Conservation (phyloP, 2,797 vertebrate genomes). For the Gila robusta region DNA sequence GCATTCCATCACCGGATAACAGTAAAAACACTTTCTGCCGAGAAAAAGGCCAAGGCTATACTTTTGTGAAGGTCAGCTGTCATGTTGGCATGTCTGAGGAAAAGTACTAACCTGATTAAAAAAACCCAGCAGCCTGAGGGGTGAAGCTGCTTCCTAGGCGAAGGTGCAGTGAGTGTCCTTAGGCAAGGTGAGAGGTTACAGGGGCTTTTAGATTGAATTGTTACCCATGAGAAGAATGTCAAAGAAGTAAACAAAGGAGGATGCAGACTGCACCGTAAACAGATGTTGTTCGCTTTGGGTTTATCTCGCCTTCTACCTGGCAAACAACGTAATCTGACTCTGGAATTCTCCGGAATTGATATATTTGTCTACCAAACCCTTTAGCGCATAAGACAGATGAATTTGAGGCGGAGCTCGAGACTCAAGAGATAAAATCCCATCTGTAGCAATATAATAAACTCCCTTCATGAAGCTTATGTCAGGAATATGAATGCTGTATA, state of each 20-base stretch:
- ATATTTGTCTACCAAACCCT: slow-evolving; percentile 30
- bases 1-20: slow-evolving; percentile 47
- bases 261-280: slow-evolving; percentile 14
- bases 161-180: slow-evolving; percentile 38
- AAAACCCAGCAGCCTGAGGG: slow-evolving; percentile 29
- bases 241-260: slow-evolving; percentile 31
- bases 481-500: slow-evolving; percentile 29
- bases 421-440: slow-evolving; percentile 25
- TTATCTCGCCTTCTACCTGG: slow-evolving; percentile 18
- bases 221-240: slow-evolving; percentile 40
- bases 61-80: slow-evolving; percentile 64
- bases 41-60: slow-evolving; percentile 48
- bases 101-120: slow-evolving; percentile 46
- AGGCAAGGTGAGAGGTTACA: slow-evolving; percentile 51
- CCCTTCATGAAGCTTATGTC: slow-evolving; percentile 45
- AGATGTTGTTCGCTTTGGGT: slow-evolving; percentile 26
- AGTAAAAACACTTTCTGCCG: slow-evolving; percentile 46
- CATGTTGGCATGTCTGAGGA: slow-evolving; percentile 51
- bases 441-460: slow-evolving; percentile 26
- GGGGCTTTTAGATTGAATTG: slow-evolving; percentile 46
- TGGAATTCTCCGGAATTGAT: neutral
- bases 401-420: neutral
- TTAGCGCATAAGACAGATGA: neutral
- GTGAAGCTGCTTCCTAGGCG: slow-evolving; percentile 24
- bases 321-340: slow-evolving; percentile 23